phyloP scores from a whole-genome alignment of 2,113 vertebrate genomes.

The Fulica atra region DNA sequence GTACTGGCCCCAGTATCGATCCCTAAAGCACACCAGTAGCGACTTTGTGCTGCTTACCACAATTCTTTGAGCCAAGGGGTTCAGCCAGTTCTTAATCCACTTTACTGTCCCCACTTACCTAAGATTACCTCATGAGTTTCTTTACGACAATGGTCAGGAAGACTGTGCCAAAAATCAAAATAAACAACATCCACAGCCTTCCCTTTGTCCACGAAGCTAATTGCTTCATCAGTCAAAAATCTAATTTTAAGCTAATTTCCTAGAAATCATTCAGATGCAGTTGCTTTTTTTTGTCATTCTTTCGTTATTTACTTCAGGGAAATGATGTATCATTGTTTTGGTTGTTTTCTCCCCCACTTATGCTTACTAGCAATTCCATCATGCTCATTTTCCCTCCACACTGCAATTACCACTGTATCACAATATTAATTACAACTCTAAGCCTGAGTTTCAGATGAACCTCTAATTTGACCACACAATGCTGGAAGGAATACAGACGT shows the following conservation, averaged over 20 bases:
- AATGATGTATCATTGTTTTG: neutral
- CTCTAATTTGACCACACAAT: neutral
- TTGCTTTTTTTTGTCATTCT: neutral
- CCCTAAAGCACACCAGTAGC: neutral
- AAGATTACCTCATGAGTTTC: neutral
- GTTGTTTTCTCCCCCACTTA: neutral
- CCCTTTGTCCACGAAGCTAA: neutral
- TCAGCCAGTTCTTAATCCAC: neutral
- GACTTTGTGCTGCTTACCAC: neutral
- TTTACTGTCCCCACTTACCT: neutral
- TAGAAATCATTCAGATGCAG: neutral
- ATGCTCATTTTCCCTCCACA: neutral
- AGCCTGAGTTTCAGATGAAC: neutral
- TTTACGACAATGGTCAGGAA: neutral
- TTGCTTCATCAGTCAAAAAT: neutral
- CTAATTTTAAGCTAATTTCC: neutral
- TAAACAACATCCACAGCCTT: neutral
- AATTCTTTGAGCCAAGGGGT: neutral
- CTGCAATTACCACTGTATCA: neutral
- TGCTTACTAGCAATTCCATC: neutral
- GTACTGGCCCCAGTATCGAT: neutral
- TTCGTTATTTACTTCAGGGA: neutral
- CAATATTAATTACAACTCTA: neutral
- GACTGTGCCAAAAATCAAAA: neutral
- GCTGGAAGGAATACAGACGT: neutral